phyloP scores from a whole-genome alignment of 2,113 vertebrate species.

The Xiphorhynchus elegans region DNA sequence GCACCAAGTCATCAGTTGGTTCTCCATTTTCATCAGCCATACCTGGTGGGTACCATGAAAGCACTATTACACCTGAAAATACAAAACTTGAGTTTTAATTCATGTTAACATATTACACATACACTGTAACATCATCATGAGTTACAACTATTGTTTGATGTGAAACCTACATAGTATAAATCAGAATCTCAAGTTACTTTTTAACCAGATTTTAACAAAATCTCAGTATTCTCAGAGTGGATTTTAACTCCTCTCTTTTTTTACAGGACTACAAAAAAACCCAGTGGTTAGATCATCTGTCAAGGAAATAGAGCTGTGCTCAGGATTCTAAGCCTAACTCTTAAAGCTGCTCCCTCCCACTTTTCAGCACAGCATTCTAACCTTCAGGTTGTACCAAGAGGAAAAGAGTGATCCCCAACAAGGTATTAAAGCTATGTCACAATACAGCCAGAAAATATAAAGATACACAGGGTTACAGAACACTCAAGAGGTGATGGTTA shows the following conservation, averaged over 20 bases:
- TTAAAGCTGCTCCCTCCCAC: background rate
- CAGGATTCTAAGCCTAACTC: background rate
- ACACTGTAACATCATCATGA: background rate
- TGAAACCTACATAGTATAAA: background rate
- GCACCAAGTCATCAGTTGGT: slow-evolving; percentile 84
- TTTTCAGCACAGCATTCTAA: background rate
- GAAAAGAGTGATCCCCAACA: background rate
- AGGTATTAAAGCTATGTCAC: rapidly evolving
- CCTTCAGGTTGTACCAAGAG: background rate
- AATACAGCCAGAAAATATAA: background rate
- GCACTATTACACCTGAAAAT: slow-evolving; percentile 86
- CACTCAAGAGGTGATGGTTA: background rate
- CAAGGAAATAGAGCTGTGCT: background rate
- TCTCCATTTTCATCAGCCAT: slow-evolving; percentile 91
- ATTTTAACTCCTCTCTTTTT: background rate
- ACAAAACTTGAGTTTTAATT: slow-evolving; percentile 4
- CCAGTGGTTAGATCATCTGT: background rate
- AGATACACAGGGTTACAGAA: background rate
- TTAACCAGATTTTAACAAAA: background rate
- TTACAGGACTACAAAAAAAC: background rate
- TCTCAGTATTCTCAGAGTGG: background rate
- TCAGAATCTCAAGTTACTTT: background rate
- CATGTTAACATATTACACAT: background rate
- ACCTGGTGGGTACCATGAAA: slow-evolving; percentile 95
- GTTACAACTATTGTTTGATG: background rate